A percentile compares a stretch with the other conserved stretches of the same genome.
Evolutionary conservation across 2,888 invertebrate genomes (phyloP).

Genomic region (Thereva unica): DNA sequence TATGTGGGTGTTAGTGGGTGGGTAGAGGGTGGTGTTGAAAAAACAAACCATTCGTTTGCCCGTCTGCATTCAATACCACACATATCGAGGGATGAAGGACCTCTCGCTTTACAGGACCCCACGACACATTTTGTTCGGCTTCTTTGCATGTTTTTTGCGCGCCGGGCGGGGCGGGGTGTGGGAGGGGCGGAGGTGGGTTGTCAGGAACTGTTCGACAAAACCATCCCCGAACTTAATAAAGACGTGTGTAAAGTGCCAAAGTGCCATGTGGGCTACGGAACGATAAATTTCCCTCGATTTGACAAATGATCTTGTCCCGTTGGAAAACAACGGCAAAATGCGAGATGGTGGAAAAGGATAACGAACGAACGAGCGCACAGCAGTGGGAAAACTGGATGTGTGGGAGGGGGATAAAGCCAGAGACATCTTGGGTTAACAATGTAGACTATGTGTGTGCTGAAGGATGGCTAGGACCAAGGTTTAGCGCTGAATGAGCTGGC

Average conservation of each 20-base stretch:
- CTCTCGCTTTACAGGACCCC: too few species aligned
- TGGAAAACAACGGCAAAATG: constrained; percentile 20
- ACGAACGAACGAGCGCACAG: not conserved
- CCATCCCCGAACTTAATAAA: constrained; percentile 28
- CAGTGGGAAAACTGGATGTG: not conserved
- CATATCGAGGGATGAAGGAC: too few species aligned
- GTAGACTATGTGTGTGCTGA: constrained; percentile 2
- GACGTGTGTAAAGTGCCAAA: constrained; percentile 36
- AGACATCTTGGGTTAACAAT: constrained; percentile 31
- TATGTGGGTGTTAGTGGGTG: too few species aligned
- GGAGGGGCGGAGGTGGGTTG: constrained; percentile 12
- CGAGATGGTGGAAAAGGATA: not conserved
- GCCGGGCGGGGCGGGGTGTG: constrained; percentile 2
- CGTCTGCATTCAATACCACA: not conserved
- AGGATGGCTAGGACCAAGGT: constrained; percentile 11
- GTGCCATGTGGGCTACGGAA: constrained; percentile 32
- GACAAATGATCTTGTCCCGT: constrained; percentile 33
- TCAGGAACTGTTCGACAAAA: not conserved
- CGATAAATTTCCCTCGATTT: constrained; percentile 35
- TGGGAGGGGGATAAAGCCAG: not conserved
- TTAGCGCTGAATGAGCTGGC: constrained; percentile 26
- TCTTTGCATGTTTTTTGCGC: constrained; percentile 2
- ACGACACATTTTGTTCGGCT: not conserved
- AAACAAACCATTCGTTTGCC: constrained; percentile 9
- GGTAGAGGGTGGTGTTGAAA: constrained; percentile 16